These are phyloP conservation scores for Anastatus disparis DNA, from an alignment of 1,140 invertebrate genomes.

Conservation along the genomic window DNA sequence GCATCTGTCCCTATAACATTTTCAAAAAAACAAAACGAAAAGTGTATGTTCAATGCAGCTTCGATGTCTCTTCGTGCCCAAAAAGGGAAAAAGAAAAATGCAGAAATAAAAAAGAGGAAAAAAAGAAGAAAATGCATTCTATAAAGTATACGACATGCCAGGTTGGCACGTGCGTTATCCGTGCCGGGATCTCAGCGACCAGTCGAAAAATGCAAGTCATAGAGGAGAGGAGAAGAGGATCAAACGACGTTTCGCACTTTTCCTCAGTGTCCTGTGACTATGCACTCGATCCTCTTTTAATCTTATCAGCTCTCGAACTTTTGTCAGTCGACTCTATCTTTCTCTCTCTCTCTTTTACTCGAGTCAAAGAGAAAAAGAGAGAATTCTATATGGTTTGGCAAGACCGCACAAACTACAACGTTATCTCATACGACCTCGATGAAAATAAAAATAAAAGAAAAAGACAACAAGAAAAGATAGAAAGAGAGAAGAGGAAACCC, in stretches of 20 bases:
- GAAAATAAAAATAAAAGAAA: background rate
- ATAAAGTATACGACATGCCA: background rate
- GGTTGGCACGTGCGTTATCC: constrained; percentile 27
- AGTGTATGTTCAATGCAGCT: too few species aligned
- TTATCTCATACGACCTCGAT: constrained; percentile 13
- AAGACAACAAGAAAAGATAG: background rate
- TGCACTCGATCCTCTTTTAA: constrained; percentile 47
- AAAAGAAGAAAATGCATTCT: too few species aligned
- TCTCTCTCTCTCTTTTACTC: too few species aligned
- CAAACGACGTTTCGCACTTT: constrained; percentile 44
- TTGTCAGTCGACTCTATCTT: constrained; percentile 35
- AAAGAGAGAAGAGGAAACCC: background rate
- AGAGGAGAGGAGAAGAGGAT: too few species aligned
- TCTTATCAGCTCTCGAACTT: constrained; percentile 50
- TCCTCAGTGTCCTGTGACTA: constrained; percentile 15
- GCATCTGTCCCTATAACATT: too few species aligned
- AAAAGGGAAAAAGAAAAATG: too few species aligned
- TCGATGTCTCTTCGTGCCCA: too few species aligned
- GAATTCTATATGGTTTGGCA: too few species aligned
- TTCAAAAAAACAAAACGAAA: too few species aligned
- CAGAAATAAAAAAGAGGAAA: too few species aligned
- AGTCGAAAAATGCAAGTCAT: constrained; percentile 32
- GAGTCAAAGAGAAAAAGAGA: background rate
- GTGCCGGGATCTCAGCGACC: constrained; percentile 16
- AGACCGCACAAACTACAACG: background rate